Conservation (phyloP, 1,140 invertebrate species). For the Callitettix versicolor region DNA sequence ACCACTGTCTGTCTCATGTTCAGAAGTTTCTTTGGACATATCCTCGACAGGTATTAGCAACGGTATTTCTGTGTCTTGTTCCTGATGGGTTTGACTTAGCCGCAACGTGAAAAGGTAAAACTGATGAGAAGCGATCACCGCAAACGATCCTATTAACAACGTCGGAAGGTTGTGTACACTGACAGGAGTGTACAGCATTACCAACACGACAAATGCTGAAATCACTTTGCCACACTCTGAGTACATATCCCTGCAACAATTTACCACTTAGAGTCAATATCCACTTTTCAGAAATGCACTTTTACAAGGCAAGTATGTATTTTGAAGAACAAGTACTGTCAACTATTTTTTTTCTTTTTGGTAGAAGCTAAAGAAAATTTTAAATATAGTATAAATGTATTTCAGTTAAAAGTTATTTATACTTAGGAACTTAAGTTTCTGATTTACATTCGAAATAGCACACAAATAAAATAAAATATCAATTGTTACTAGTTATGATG, state of each 20-base stretch:
- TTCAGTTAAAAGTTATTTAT: too few species aligned
- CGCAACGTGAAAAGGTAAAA: background rate
- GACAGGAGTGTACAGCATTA: slow-evolving; percentile 17
- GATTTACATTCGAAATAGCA: too few species aligned
- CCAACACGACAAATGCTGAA: slow-evolving; percentile 6
- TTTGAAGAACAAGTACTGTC: too few species aligned
- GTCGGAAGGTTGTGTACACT: slow-evolving; percentile 35
- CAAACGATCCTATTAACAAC: slow-evolving; percentile 25
- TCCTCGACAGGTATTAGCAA: background rate
- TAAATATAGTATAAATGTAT: too few species aligned
- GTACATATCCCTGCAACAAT: slow-evolving; percentile 19
- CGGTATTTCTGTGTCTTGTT: background rate
- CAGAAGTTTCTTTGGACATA: background rate
- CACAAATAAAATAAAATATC: too few species aligned
- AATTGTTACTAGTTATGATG: too few species aligned
- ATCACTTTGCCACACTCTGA: slow-evolving; percentile 10
- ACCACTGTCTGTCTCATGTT: background rate
- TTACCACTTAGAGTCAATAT: too few species aligned
- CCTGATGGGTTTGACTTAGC: background rate
- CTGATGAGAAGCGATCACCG: slow-evolving; percentile 21
- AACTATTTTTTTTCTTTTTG: too few species aligned
- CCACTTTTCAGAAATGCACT: too few species aligned
- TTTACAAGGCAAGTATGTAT: too few species aligned
- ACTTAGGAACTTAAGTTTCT: too few species aligned
- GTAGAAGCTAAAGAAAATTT: too few species aligned